These are phyloP conservation scores for Leuciscus waleckii DNA, from an alignment of 2,797 vertebrate species.

Conservation along the genomic window DNA sequence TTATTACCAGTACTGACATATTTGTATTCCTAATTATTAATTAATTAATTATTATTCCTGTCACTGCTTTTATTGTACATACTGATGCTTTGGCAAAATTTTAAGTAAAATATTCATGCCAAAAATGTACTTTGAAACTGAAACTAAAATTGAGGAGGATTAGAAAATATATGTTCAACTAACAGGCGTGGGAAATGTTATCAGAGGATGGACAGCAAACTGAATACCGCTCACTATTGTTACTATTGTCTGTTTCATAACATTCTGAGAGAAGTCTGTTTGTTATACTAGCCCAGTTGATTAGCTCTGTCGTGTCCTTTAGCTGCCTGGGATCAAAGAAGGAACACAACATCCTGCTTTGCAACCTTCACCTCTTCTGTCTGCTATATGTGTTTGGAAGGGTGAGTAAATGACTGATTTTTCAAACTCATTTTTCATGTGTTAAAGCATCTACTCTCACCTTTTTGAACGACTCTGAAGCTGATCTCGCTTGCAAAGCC, in stretches of 20 bases:
- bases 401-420: not conserved
- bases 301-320: conserved; percentile 25
- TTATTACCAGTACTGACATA: not conserved
- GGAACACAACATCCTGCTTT: not conserved
- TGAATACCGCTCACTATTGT: not conserved
- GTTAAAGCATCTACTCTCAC: conserved; percentile 63
- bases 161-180: not conserved
- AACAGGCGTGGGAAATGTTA: not conserved
- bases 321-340: conserved; percentile 1
- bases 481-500: conserved; percentile 80
- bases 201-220: not conserved
- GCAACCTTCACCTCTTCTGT: conserved; percentile 12
- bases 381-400: not conserved
- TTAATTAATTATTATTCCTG: not conserved
- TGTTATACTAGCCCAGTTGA: not conserved
- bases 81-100: not conserved
- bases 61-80: not conserved
- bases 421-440: not conserved
- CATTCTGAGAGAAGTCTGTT: not conserved
- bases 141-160: not conserved
- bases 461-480: conserved; percentile 81
- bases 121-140: not conserved
- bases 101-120: not conserved
- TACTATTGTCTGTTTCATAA: not conserved
- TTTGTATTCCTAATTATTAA: not conserved